phyloP scores from a whole-genome alignment of 2,113 vertebrate species.

The Cyprinodon brontotheroides region DNA sequence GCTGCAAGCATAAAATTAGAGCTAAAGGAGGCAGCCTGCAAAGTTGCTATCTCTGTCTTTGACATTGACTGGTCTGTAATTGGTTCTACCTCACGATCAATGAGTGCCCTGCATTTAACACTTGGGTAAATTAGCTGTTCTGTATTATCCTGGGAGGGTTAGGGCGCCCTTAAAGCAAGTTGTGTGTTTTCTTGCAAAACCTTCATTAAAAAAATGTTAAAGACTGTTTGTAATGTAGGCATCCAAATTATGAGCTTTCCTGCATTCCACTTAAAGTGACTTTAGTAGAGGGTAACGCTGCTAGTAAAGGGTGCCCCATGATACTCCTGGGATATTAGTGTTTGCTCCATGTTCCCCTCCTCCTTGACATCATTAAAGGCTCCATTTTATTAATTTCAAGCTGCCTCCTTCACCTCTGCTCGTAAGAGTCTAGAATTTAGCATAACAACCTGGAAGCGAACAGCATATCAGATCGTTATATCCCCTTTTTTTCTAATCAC shows the following conservation, averaged over 20 bases:
- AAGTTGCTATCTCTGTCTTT: slow-evolving; percentile 52
- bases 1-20: slow-evolving; percentile 63
- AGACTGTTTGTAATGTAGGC: background rate
- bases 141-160: slow-evolving; percentile 32
- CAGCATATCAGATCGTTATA: slow-evolving; percentile 30
- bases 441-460: slow-evolving; percentile 6
- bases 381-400: slow-evolving; percentile 26
- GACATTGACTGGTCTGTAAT: slow-evolving; percentile 64
- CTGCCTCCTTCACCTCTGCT: slow-evolving; percentile 15
- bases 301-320: slow-evolving; percentile 2
- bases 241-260: background rate
- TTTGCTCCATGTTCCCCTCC: slow-evolving; percentile 28
- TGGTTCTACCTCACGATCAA: slow-evolving; percentile 61
- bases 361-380: slow-evolving; percentile 35
- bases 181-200: background rate
- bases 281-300: slow-evolving; percentile 19
- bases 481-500: background rate
- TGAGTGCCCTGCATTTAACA: slow-evolving; percentile 56
- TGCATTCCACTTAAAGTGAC: slow-evolving; percentile 29
- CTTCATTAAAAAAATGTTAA: background rate
- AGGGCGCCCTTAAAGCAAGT: slow-evolving; percentile 7
- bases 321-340: slow-evolving; percentile 23
- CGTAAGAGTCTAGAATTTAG: slow-evolving; percentile 38
- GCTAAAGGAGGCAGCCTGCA: slow-evolving; percentile 44
- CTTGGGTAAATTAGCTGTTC: slow-evolving; percentile 54